A percentile compares a stretch with the other conserved stretches of the same genome.
Conservation (phyloP, 2,888 invertebrate species). For the Hyalella azteca region DNA sequence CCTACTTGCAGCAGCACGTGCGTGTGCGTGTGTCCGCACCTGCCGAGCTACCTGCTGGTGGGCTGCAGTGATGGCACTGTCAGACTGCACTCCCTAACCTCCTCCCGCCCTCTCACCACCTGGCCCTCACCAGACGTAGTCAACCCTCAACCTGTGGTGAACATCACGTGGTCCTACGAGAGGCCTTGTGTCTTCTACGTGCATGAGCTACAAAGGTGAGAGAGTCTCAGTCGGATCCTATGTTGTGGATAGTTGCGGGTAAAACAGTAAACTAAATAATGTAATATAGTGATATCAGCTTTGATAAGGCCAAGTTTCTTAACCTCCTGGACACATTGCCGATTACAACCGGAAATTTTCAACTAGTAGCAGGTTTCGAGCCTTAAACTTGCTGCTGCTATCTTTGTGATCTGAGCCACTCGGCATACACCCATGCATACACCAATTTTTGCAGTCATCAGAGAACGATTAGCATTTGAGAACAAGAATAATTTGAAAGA, state of each 20-base stretch:
- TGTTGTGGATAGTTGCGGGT: neutral
- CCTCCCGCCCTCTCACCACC: slow-evolving; percentile 52
- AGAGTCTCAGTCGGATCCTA: neutral
- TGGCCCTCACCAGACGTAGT: slow-evolving; percentile 40
- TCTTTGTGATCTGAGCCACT: too few relatives aligned
- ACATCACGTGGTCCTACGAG: slow-evolving; percentile 53
- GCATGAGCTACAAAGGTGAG: slow-evolving; percentile 41
- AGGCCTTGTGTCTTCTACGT: slow-evolving; percentile 59
- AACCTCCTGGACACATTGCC: too few relatives aligned
- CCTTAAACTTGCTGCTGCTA: too few relatives aligned
- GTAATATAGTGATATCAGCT: too few relatives aligned
- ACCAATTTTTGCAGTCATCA: too few relatives aligned
- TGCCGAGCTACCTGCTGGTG: slow-evolving; percentile 53
- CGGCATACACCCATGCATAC: too few relatives aligned
- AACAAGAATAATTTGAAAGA: too few relatives aligned
- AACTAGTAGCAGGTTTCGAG: too few relatives aligned
- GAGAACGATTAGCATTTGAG: too few relatives aligned
- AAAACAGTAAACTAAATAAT: too few relatives aligned
- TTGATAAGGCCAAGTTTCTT: too few relatives aligned
- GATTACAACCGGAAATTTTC: too few relatives aligned
- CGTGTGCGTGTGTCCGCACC: slow-evolving; percentile 57
- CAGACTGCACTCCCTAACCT: slow-evolving; percentile 47
- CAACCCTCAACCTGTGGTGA: slow-evolving; percentile 46
- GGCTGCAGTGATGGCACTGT: slow-evolving; percentile 55
- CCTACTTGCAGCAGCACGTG: slow-evolving; percentile 48